Base-by-base conservation (phyloP, 2,113 vertebrate species). In the Isichthys henryi region DNA sequence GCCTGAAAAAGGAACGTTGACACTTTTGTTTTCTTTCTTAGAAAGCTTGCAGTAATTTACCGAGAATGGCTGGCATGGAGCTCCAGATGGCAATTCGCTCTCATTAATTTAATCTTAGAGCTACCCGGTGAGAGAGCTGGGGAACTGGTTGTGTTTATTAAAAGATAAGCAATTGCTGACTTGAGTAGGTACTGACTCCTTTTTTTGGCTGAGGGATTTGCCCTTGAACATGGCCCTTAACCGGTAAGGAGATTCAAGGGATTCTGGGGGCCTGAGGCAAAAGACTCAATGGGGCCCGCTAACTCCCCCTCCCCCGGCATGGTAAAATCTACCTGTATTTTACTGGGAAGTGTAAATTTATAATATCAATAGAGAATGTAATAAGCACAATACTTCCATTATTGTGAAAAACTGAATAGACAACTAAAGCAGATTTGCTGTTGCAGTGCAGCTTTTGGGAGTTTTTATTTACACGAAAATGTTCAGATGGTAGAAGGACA, bases 21-120 rank as follows among this genome's bases (percentile, higher is more conserved):
- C 5, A 5, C 70, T 19, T 80, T 80, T 2, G 74, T 5, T 43
- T 80, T 43, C 74, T 43, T 80, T 80, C 31, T 8, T 2, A 35
- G 31, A 39, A 77, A 0, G 74, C 74, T 80, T 43, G 74, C 74
- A 2, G 74, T 8, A 10, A 19, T 35, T 80, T 13, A 39, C 35
- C 74, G 13, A 43, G 74, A 43, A 80, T 43, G 74, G 74, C 74
- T 43, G 74, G 35, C 13, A 8, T 8, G 19, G 74, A 19, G 31
- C 5, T 43, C 5, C 74, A 80, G 74, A 80, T 80, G 74, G 74
- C 5, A 6, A 80, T 19, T 80, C 17, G 35, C 74, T 43, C 13
- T 80, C 74, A 80, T 80, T 80, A 80, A 80, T 80, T 80, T 80
- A 80, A 43, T 80, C 74, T 80, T 80, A 39, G 74, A 5, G 74